These are phyloP conservation scores for Oceanites oceanicus DNA, from an alignment of 2,113 vertebrate genomes.

Conservation along the genomic window DNA sequence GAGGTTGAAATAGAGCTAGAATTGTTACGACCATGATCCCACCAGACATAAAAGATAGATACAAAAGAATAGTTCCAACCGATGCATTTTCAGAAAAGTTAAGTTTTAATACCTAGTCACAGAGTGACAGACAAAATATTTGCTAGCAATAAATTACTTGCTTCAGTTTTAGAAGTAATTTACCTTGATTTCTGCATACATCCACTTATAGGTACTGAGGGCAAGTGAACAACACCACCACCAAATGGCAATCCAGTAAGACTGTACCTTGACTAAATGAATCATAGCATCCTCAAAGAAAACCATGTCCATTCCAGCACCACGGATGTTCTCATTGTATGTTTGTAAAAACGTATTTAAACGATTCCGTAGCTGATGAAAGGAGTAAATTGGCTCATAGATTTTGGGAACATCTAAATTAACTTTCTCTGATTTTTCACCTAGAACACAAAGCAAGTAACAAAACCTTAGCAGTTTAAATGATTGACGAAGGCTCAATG, in stretches of 20 bases:
- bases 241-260: not conserved
- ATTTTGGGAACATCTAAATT: conserved; percentile 85
- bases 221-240: not conserved
- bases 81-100: not conserved
- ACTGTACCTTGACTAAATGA: conserved; percentile 92
- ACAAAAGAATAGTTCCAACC: not conserved
- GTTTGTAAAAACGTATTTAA: conserved; percentile 86
- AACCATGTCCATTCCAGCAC: conserved; percentile 89
- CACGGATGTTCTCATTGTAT: conserved; percentile 88
- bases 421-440: conserved; percentile 82
- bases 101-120: not conserved
- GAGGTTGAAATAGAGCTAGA: not conserved
- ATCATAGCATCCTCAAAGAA: conserved; percentile 94
- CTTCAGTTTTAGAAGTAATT: not conserved
- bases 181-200: not conserved
- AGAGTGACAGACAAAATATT: not conserved
- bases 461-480: not conserved
- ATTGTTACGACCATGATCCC: not conserved
- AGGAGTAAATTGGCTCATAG: conserved; percentile 87
- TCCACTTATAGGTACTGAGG: not conserved
- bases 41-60: not conserved
- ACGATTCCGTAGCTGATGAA: conserved; percentile 79
- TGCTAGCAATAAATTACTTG: not conserved
- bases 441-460: conserved; percentile 61
- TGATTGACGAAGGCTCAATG: not conserved